Base-by-base conservation (phyloP, 1,140 invertebrate species). In the Caenorhabditis inopinata region DNA sequence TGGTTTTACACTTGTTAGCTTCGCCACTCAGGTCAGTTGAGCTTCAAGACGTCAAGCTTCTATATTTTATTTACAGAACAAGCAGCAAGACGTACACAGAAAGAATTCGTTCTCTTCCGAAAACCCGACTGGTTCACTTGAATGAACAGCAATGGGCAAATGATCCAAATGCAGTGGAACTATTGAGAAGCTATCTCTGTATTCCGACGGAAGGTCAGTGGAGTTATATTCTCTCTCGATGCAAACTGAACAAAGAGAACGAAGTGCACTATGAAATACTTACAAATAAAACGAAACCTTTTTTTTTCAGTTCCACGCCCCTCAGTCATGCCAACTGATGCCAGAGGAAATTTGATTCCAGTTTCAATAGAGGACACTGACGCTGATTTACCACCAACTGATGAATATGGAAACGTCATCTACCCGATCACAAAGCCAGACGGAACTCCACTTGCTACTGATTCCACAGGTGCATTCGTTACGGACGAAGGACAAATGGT, bases 401-500 rank as follows among this genome's bases (percentile, higher is more conserved):
- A 81, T 68, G 45, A 68, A n/a, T 6, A 7, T 45, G 80, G 80
- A 23, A 42, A 48, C 18, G 35, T 74, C 2, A 80, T 80, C 46
- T 75, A 80, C 38, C 78, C 75, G 16, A 32, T 75, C 14, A 18
- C 21, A 4, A 77, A 38, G 18, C 78, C 75, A 23, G 77, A 81
- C 45, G 78, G 47, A 46, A 25, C 29, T 14, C 62, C 49, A 4
- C 25, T 82, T 12, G 53, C 78, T 38, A 79, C 78, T 25, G 58
- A 47, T n/a, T 38, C 78, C 14, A 51, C 48, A 0, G 76, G 47
- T 27, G 21, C 12, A 14, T 27, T 23, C 25, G 35, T 62, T 27
- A 49, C 47, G 18, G 48, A 58, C 1, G 49, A 62, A 46, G 85
- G 85, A 35, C 12, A 74, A 21, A n/a, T 76, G 12, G 27, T 88